Evolutionary conservation across 2,888 invertebrate genomes (phyloP), one percentile per base, ranked within the genome.

Genomic region (Dasysyrphus albostriatus): DNA sequence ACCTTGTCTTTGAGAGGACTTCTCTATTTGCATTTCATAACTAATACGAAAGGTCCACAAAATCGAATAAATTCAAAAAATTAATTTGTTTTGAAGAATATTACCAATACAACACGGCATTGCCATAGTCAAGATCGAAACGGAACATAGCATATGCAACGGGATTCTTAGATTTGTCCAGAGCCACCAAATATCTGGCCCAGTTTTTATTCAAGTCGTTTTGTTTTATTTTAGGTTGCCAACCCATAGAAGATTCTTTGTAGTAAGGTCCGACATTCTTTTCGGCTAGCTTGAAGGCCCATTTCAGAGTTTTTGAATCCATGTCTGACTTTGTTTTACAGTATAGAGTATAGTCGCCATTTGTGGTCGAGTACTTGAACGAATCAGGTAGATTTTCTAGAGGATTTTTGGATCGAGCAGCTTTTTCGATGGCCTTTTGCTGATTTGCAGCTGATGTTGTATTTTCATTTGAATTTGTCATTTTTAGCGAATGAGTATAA

Each of bases 1-100:
- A 8, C 97, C 97, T 92, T 96, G 95, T 83, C 96, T 93, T 88
- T 95, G 94, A 59, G 94, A 94, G 3, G 92, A 91, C 63, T 94
- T 92, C 88, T 95, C 95, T 78, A 98, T 93, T 92, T 98, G 98
- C 89, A 98, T 93, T 93, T 98, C 98, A 92, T 98, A 98, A 91
- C 97, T 97, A 88, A 82, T 92, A 88, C n/a, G n/a, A n/a, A n/a
- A n/a, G n/a, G n/a, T n/a, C n/a, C n/a, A 16, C 29, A 58, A 12
- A 49, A 12, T 37, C 10, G 4, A 24, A 14, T 9, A n/a, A 58
- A n/a, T 19, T 1, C 2, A 10, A 6, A 8, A 39, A 8, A 7
- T 7, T 14, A 1, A 19, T 8, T 8, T 47, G 5, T n/a, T 6
- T 29, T 6, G 61, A 72, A 58, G 70, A 84, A 72, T 29, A 91